Evolutionary conservation across 2,888 invertebrate genomes (phyloP).

Genomic region (Eupeodes latifasciatus): DNA sequence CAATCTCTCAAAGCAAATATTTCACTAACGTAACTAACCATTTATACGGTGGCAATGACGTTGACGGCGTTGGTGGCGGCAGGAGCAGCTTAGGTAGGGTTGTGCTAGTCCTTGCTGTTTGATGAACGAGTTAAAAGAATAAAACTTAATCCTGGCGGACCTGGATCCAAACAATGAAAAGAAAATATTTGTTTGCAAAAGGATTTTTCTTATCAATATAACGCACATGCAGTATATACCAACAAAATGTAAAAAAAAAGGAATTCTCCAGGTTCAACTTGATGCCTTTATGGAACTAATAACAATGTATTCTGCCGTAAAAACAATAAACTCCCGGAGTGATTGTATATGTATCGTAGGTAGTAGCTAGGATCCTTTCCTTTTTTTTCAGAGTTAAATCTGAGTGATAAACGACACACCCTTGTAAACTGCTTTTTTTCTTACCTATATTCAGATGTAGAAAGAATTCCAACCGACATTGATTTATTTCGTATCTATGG

Average conservation of each 20-base stretch:
- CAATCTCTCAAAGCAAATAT: slow-evolving; percentile 24
- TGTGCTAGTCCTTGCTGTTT: not conserved
- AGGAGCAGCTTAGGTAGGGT: too few relatives aligned
- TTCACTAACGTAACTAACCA: not conserved
- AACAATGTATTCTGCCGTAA: slow-evolving; percentile 10
- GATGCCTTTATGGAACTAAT: not conserved
- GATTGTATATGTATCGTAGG: not conserved
- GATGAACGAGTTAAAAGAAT: slow-evolving; percentile 21
- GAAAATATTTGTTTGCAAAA: slow-evolving; percentile 6
- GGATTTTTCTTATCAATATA: slow-evolving; percentile 29
- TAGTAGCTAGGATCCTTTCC: too few relatives aligned
- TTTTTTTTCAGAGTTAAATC: slow-evolving; percentile 1
- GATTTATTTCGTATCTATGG: not conserved
- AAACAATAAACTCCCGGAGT: slow-evolving; percentile 25
- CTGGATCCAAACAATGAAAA: not conserved
- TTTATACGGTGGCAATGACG: not conserved
- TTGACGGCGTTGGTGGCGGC: too few relatives aligned
- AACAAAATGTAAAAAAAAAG: not conserved
- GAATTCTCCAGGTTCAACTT: slow-evolving; percentile 11
- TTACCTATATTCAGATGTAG: not conserved
- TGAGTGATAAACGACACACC: slow-evolving; percentile 6
- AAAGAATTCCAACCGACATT: not conserved
- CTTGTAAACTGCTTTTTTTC: not conserved
- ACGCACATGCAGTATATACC: slow-evolving; percentile 3
- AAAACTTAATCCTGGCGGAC: slow-evolving; percentile 23